A percentile compares a stretch with the other conserved stretches of the same genome.
Evolutionary conservation across 2,888 invertebrate genomes (phyloP).

Genomic region (Platycheirus albimanus): DNA sequence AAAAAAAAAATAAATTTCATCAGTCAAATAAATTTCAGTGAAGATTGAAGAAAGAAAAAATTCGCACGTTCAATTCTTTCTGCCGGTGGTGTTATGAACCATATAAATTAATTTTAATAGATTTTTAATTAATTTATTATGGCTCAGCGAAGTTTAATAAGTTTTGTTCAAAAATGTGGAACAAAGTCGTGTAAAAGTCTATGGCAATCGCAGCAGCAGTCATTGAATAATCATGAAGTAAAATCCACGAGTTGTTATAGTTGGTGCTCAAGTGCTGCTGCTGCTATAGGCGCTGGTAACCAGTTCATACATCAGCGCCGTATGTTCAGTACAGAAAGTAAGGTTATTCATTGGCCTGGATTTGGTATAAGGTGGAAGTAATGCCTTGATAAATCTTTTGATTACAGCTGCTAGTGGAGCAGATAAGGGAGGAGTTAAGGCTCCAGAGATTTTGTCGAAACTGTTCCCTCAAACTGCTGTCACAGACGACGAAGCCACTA

Average conservation of each 20-base stretch:
- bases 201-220: conserved; percentile 46
- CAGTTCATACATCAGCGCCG: conserved; percentile 49
- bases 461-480: conserved; percentile 85
- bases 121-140: conserved; percentile 36
- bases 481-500: conserved; percentile 83
- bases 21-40: neutral
- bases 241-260: conserved; percentile 17
- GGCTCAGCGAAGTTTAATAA: conserved; percentile 62
- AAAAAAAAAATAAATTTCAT: conserved; percentile 1
- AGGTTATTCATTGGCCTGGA: conserved; percentile 49
- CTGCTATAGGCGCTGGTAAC: conserved; percentile 24
- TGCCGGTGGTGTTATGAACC: conserved; percentile 43
- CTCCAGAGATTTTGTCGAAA: conserved; percentile 83
- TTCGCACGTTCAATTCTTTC: conserved; percentile 21
- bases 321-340: conserved; percentile 58
- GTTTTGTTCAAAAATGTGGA: conserved; percentile 54
- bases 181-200: conserved; percentile 24
- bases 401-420: conserved; percentile 24
- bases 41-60: conserved; percentile 31
- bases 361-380: neutral
- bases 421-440: conserved; percentile 31
- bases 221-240: conserved; percentile 49
- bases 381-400: neutral
- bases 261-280: neutral
- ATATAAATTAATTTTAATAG: conserved; percentile 32